phyloP scores from a whole-genome alignment of 2,113 vertebrate genomes.

The Paratilapia polleni region DNA sequence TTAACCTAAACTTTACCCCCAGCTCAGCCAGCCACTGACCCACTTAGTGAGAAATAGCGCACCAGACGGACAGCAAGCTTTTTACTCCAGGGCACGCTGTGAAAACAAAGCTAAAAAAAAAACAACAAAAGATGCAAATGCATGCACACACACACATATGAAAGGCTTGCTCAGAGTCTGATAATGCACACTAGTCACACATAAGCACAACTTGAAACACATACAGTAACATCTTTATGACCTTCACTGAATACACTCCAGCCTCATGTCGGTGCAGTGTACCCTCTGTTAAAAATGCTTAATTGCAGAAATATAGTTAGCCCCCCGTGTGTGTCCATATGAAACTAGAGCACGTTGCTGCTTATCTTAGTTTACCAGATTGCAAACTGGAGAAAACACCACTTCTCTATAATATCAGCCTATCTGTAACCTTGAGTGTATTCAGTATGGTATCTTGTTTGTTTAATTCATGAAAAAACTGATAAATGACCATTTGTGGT shows the following conservation, averaged over 20 bases:
- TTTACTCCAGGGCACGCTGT: constrained; percentile 65
- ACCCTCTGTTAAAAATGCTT: not conserved
- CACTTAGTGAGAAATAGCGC: constrained; percentile 62
- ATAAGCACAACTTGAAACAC: not conserved
- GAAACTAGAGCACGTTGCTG: not conserved
- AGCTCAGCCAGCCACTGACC: constrained; percentile 71
- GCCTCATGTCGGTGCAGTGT: not conserved
- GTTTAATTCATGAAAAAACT: not conserved
- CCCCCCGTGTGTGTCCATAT: not conserved
- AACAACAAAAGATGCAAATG: constrained; percentile 50
- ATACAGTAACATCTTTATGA: not conserved
- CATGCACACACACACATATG: not conserved
- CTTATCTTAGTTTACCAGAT: too few species aligned
- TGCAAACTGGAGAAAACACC: too few species aligned
- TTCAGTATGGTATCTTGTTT: not conserved
- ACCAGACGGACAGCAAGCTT: constrained; percentile 59
- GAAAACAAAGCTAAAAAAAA: constrained; percentile 58
- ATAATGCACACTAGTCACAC: constrained; percentile 24
- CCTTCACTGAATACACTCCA: not conserved
- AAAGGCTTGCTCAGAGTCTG: constrained; percentile 35
- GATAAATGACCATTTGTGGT: not conserved
- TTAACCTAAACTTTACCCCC: constrained; percentile 69
- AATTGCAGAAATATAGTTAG: not conserved
- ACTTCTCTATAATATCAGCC: too few species aligned
- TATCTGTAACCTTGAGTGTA: not conserved